phyloP scores from a whole-genome alignment of 2,888 invertebrate species.

The Muscina levida region DNA sequence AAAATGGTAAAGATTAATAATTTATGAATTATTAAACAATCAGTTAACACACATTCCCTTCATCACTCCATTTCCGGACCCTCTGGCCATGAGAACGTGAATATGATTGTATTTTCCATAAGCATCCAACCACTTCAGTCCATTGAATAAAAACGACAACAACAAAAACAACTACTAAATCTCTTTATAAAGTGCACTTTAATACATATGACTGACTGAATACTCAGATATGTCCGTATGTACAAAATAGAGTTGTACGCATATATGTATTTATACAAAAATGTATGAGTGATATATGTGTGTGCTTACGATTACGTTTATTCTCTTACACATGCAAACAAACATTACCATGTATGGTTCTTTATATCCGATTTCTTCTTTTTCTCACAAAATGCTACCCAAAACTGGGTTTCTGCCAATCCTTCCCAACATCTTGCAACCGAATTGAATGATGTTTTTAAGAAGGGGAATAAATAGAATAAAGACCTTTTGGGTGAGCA shows the following conservation, averaged over 20 bases:
- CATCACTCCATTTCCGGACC: too few species aligned
- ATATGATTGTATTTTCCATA: conserved; percentile 14
- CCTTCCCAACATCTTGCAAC: neutral
- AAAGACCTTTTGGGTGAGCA: neutral
- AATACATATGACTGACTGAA: conserved; percentile 26
- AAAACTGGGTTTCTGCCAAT: neutral
- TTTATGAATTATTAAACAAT: too few species aligned
- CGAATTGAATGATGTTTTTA: neutral
- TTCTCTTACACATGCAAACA: neutral
- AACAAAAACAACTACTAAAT: conserved; percentile 44
- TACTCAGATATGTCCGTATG: neutral
- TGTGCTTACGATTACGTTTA: neutral
- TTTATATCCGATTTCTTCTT: conserved; percentile 3
- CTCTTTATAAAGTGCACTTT: conserved; percentile 59
- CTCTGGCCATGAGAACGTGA: neutral
- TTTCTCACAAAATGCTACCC: neutral
- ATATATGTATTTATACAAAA: neutral
- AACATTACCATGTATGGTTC: neutral
- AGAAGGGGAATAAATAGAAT: neutral
- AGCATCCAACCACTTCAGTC: neutral
- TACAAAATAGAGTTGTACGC: conserved; percentile 6
- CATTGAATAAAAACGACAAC: neutral
- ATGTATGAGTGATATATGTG: neutral
- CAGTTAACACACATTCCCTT: too few species aligned
- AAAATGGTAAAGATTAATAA: too few species aligned